Percentiles rank a stretch among this genome's conserved stretches.
Evolutionary conservation across 2,888 invertebrate species (phyloP).

Genomic region (Pyrrhia umbra): DNA sequence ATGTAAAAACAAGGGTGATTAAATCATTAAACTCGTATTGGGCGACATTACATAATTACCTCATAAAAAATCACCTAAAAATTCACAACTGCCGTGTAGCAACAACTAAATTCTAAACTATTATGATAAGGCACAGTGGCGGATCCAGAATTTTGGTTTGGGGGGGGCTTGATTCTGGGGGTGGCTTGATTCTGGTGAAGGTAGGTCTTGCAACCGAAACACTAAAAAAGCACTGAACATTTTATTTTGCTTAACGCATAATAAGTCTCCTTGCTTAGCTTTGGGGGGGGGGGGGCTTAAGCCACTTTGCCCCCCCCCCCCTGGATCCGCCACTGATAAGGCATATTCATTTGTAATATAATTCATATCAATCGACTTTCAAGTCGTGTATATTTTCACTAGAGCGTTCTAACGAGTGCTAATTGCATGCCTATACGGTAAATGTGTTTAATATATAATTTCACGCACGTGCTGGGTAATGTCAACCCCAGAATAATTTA

Average conservation of each 20-base stretch:
- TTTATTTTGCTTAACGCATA: too few relatives aligned
- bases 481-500: neutral
- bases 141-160: too few relatives aligned
- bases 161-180: too few relatives aligned
- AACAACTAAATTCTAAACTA: conserved; percentile 65
- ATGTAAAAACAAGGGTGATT: neutral
- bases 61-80: conserved; percentile 45
- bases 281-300: too few relatives aligned
- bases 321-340: too few relatives aligned
- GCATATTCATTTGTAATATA: conserved; percentile 62
- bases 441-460: conserved; percentile 39
- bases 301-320: too few relatives aligned
- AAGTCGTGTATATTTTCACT: conserved; percentile 71
- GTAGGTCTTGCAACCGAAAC: too few relatives aligned
- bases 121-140: conserved; percentile 71
- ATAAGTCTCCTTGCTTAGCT: too few relatives aligned
- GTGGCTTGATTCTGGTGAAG: too few relatives aligned
- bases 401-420: conserved; percentile 66
- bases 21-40: conserved; percentile 16
- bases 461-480: neutral
- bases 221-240: too few relatives aligned
- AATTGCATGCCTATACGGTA: conserved; percentile 55
- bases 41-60: conserved; percentile 18
- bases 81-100: conserved; percentile 56
- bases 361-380: conserved; percentile 59